Percentiles rank a stretch among this genome's conserved stretches.
Conservation (phyloP, 1,140 invertebrate species). For the Episyrphus balteatus region DNA sequence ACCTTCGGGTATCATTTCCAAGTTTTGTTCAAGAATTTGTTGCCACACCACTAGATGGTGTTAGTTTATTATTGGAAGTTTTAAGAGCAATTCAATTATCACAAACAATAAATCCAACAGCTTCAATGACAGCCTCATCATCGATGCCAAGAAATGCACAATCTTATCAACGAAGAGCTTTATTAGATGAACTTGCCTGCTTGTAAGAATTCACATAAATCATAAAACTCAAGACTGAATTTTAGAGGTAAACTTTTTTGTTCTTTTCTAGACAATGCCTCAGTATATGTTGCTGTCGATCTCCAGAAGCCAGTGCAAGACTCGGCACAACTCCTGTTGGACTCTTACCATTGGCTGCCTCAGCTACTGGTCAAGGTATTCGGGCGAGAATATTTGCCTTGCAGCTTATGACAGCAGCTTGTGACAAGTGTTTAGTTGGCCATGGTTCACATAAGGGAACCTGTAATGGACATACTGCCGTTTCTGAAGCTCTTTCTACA, state of each 20-base stretch:
- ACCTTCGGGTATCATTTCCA: constrained; percentile 73
- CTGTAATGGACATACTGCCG: constrained; percentile 57
- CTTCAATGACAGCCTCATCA: constrained; percentile 32
- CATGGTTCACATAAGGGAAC: constrained; percentile 26
- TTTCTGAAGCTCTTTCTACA: constrained; percentile 83
- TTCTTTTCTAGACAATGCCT: constrained; percentile 56
- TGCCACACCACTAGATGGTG: constrained; percentile 68
- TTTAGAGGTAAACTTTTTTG: neutral
- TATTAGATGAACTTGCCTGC: constrained; percentile 80
- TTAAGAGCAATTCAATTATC: constrained; percentile 72
- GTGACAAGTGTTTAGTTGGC: constrained; percentile 48
- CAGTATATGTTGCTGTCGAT: constrained; percentile 61
- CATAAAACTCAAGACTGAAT: neutral
- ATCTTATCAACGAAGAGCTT: constrained; percentile 51
- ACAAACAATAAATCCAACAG: constrained; percentile 38
- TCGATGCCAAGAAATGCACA: constrained; percentile 43
- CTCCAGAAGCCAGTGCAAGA: constrained; percentile 59
- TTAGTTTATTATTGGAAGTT: constrained; percentile 66
- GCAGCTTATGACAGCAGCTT: constrained; percentile 63
- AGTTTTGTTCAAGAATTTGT: constrained; percentile 87
- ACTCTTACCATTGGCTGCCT: constrained; percentile 74
- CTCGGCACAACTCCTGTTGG: constrained; percentile 68
- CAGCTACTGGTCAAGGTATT: constrained; percentile 39
- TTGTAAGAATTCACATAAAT: constrained; percentile 41
- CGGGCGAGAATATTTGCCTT: constrained; percentile 34